Base-by-base conservation (phyloP, 2,888 invertebrate species). In the Dicyrtoma fusca region DNA sequence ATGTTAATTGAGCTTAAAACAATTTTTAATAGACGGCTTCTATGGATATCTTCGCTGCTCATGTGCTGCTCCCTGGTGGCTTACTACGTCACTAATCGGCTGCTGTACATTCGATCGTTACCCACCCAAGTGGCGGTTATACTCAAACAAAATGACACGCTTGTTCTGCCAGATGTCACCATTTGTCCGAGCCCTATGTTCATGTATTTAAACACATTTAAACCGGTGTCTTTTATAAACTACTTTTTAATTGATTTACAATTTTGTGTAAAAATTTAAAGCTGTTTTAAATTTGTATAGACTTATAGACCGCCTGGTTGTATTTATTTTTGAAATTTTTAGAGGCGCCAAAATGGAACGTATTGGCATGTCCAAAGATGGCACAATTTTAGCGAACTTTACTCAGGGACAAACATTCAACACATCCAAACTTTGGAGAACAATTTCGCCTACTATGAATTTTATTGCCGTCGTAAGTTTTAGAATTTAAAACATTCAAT, bases 71-170 rank as follows among this genome's bases (percentile, higher is more conserved):
- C 59, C 21, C 49, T 73, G 13, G 71, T 73, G n/a, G 63, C 51
- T 1, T 75, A 75, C 55, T 75, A 75, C 59, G 71, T 71, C 11
- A 66, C 71, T 42, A 75, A 51, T 45, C 55, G 75, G 21, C 45
- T 73, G 1, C 42, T 62, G 13, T 65, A 65, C 55, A 69, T 73
- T 19, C 45, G 69, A 42, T 74, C 75, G 2, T 44, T 66, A 19
- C 75, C 75, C 14, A 75, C 75, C 14, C 71, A 75, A 74, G 74
- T 75, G 21, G 69, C 75, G 13, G 72, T 75, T 14, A 74, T 64
- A 11, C 53, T 75, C 13, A 70, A 71, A 49, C 73, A 73, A 59
- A 76, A 76, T 69, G 73, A 74, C 44, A 71, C 74, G 21, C 64
- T 76, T 55, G 45, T 59, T 26, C 65, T 76, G 49, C 76, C 74